Conservation (phyloP, 1,140 invertebrate genomes). For the Ectropis grisescens region DNA sequence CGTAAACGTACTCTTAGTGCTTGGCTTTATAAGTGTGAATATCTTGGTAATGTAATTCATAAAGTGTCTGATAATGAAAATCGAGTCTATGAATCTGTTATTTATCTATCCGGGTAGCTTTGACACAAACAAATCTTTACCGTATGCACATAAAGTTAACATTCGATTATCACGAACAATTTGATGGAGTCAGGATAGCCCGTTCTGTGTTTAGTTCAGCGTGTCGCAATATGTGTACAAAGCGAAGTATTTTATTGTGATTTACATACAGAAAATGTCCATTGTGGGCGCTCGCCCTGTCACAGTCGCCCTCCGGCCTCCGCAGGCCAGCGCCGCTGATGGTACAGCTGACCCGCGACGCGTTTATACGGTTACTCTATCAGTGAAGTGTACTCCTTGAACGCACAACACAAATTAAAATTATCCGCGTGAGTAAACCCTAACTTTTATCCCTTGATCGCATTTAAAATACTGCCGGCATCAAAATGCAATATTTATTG, state of each 20-base stretch:
- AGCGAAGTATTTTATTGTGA: constrained; percentile 63
- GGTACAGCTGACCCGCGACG: constrained; percentile 14
- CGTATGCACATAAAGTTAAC: constrained; percentile 9
- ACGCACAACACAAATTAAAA: too few species aligned
- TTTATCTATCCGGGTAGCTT: too few species aligned
- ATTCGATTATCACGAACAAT: constrained; percentile 7
- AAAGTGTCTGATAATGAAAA: too few species aligned
- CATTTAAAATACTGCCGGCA: too few species aligned
- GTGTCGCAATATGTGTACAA: constrained; percentile 61
- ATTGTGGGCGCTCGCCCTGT: constrained; percentile 45
- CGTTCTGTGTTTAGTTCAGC: constrained; percentile 44
- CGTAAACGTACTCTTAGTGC: too few species aligned
- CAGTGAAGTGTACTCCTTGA: too few species aligned
- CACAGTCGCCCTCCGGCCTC: constrained; percentile 42
- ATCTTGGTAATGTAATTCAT: too few species aligned
- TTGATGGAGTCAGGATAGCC: constrained; percentile 17
- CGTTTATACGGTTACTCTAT: background rate
- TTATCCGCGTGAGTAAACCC: too few species aligned
- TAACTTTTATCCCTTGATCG: too few species aligned
- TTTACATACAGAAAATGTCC: constrained; percentile 54
- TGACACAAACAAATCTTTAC: too few species aligned
- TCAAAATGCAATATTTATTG: background rate
- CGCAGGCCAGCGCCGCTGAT: constrained; percentile 17
- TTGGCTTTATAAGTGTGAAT: too few species aligned
- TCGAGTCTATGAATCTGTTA: too few species aligned